Conservation (phyloP, 2,113 vertebrate genomes). For the Actenoides hombroni region DNA sequence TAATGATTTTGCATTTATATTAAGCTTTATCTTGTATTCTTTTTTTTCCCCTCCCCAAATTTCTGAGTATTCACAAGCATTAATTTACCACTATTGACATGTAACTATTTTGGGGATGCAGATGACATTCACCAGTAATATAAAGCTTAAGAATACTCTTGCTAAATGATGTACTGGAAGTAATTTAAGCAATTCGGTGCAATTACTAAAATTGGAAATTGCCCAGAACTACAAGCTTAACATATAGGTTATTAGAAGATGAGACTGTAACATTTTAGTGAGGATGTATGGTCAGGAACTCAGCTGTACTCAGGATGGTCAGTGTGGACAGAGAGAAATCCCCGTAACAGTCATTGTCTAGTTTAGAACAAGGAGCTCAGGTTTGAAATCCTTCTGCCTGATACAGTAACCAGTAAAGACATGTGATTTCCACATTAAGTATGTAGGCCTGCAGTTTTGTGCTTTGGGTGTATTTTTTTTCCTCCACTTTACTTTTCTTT, state of each 20-base stretch:
- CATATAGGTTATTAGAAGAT: background rate
- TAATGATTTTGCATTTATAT: background rate
- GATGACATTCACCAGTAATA: background rate
- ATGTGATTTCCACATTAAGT: accelerated
- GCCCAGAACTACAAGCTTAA: background rate
- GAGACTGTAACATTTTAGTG: background rate
- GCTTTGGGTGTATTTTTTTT: too few relatives aligned
- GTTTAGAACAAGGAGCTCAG: background rate
- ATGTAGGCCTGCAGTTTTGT: background rate
- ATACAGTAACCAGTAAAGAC: background rate
- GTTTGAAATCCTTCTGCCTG: background rate
- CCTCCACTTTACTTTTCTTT: background rate
- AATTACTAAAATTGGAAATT: background rate
- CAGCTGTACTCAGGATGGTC: background rate
- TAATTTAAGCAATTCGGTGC: background rate
- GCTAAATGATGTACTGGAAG: background rate
- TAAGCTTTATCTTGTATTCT: background rate
- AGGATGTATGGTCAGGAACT: background rate
- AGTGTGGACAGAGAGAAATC: background rate
- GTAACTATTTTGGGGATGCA: background rate
- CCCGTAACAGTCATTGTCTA: background rate
- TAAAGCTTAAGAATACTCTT: background rate
- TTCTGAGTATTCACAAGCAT: background rate
- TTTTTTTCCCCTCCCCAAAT: background rate
- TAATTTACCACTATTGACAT: background rate